phyloP scores from a whole-genome alignment of 2,888 invertebrate species.

The Drosophila parthenogenetica region DNA sequence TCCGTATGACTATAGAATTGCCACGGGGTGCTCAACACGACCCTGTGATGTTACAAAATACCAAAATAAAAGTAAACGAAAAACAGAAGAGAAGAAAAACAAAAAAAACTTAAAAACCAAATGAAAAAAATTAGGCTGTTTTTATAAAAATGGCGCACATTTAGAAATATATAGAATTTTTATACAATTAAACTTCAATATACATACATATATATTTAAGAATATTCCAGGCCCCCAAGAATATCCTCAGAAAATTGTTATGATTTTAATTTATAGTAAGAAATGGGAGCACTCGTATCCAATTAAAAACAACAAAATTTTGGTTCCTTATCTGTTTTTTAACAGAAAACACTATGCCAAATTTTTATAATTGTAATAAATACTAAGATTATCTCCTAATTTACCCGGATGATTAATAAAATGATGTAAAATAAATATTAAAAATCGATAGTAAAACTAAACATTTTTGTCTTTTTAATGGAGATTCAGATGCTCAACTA shows the following conservation, averaged over 20 bases:
- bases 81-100: slow-evolving; percentile 7
- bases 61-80: background rate
- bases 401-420: slow-evolving; percentile 19
- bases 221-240: slow-evolving; percentile 42
- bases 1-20: slow-evolving; percentile 87
- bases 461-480: background rate
- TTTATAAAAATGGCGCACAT: slow-evolving; percentile 42
- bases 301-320: slow-evolving; percentile 31
- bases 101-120: slow-evolving; percentile 3
- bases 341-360: slow-evolving; percentile 52
- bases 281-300: slow-evolving; percentile 31
- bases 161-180: slow-evolving; percentile 47
- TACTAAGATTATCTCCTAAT: slow-evolving; percentile 14
- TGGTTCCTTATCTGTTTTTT: slow-evolving; percentile 48
- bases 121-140: slow-evolving; percentile 40
- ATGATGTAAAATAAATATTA: slow-evolving; percentile 17
- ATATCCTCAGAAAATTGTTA: slow-evolving; percentile 31
- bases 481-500: no score
- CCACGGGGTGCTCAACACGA: slow-evolving; percentile 84
- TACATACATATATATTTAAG: slow-evolving; percentile 30
- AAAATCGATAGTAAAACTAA: slow-evolving; percentile 1
- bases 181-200: slow-evolving; percentile 53
- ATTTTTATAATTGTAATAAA: slow-evolving; percentile 36
- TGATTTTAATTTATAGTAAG: slow-evolving; percentile 27
- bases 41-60: slow-evolving; percentile 80